These are phyloP conservation scores for Aldrovandia affinis DNA, from an alignment of 2,797 vertebrate species.

Conservation along the genomic window DNA sequence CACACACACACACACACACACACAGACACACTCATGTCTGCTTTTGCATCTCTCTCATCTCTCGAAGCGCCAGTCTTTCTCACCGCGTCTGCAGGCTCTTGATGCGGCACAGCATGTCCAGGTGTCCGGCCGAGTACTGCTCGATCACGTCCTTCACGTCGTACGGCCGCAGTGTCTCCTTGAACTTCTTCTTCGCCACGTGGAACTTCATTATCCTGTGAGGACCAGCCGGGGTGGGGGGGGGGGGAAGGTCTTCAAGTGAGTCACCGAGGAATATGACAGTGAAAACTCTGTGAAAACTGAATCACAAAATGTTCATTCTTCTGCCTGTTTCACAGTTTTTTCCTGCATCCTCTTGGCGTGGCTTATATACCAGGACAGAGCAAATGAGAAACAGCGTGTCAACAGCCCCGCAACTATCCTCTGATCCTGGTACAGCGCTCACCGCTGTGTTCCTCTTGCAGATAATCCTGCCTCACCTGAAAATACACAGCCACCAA, in stretches of 20 bases:
- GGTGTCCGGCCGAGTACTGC: conserved; percentile 96
- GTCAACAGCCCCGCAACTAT: not conserved
- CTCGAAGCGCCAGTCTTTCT: conserved; percentile 36
- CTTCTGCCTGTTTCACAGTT: not conserved
- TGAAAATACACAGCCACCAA: too few relatives aligned
- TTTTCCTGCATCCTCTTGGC: not conserved
- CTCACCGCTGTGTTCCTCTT: not conserved
- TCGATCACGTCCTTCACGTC: conserved; percentile 99
- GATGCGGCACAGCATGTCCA: conserved; percentile 98
- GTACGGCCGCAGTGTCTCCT: conserved; percentile 94
- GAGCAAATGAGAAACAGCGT: not conserved
- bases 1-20: not conserved
- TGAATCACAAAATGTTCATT: too few relatives aligned
- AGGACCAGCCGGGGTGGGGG: conserved; percentile 16
- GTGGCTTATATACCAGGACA: not conserved
- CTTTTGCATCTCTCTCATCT: not conserved
- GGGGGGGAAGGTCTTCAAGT: not conserved
- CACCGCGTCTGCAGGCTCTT: conserved; percentile 97
- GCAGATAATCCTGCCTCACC: not conserved
- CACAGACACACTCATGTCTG: not conserved
- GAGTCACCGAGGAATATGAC: not conserved
- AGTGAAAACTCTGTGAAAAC: not conserved
- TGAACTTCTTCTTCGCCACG: conserved; percentile 97
- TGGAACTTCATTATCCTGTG: conserved; percentile 97
- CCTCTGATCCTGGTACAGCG: not conserved